Conservation (phyloP, 2,888 invertebrate species). For the Phymatocera aterrima region DNA sequence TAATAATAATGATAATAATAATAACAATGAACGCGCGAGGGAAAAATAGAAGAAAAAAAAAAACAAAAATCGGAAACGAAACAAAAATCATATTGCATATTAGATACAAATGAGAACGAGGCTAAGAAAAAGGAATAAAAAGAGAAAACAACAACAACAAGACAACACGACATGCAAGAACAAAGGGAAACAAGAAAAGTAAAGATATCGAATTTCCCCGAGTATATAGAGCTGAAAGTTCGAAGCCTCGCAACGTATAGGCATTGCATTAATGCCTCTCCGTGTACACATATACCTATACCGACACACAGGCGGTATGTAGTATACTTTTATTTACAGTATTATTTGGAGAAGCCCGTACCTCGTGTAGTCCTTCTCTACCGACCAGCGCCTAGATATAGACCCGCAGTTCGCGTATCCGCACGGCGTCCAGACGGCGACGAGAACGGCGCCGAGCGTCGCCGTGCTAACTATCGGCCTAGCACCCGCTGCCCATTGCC, state of each 20-base stretch:
- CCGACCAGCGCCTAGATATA: neutral
- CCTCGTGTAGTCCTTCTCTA: neutral
- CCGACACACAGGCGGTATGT: neutral
- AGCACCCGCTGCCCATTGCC: conserved; percentile 56
- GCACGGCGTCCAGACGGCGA: conserved; percentile 72
- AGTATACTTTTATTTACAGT: conserved; percentile 16
- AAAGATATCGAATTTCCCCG: neutral
- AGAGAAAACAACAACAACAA: no score
- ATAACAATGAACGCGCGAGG: no score
- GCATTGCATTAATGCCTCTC: neutral
- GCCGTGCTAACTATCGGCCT: conserved; percentile 72
- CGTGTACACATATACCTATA: neutral
- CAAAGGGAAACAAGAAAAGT: neutral
- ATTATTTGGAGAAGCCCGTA: conserved; percentile 11
- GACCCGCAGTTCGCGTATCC: conserved; percentile 9
- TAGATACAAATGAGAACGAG: no score
- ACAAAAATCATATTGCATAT: no score
- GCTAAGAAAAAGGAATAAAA: no score
- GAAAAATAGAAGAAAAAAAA: no score
- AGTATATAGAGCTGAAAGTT: no score
- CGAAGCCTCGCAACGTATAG: conserved; percentile 4
- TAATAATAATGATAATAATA: no score
- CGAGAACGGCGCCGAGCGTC: conserved; percentile 68
- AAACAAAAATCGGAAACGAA: no score
- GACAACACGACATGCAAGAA: no score